phyloP scores from a whole-genome alignment of 2,113 vertebrate species.

The Peromyscus polionotus region DNA sequence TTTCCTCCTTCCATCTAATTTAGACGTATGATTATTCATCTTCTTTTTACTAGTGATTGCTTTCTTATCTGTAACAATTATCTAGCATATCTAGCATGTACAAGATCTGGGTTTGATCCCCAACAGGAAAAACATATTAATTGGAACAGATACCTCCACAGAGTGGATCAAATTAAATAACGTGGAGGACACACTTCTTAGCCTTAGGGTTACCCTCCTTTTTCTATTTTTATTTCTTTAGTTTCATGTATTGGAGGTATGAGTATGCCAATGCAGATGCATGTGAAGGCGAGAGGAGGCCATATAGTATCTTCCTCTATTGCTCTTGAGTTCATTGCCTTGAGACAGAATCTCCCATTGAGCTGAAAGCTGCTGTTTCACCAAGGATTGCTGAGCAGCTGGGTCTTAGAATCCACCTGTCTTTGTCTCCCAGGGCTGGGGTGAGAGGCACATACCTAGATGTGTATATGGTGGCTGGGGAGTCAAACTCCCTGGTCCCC shows the following conservation, averaged over 20 bases:
- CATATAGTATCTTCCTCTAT: background rate
- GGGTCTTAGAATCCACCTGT: background rate
- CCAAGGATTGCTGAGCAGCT: background rate
- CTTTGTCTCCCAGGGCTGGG: background rate
- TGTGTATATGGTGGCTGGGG: background rate
- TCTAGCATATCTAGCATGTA: background rate
- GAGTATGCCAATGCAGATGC: background rate
- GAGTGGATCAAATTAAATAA: background rate
- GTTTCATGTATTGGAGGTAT: background rate
- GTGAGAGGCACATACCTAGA: background rate
- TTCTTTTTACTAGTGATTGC: background rate
- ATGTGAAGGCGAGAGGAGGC: background rate
- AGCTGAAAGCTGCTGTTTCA: background rate
- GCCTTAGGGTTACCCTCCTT: background rate
- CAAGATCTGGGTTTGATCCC: background rate
- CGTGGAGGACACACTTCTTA: background rate
- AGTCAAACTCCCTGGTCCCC: background rate
- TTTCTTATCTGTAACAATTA: conserved; percentile 32
- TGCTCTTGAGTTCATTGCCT: background rate
- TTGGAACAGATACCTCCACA: background rate
- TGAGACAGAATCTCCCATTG: background rate
- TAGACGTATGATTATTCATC: background rate
- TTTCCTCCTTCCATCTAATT: conserved; percentile 42
- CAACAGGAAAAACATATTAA: background rate
- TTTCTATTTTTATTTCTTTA: background rate